Conservation (phyloP, 2,888 invertebrate genomes). For the Protonemura montana region DNA sequence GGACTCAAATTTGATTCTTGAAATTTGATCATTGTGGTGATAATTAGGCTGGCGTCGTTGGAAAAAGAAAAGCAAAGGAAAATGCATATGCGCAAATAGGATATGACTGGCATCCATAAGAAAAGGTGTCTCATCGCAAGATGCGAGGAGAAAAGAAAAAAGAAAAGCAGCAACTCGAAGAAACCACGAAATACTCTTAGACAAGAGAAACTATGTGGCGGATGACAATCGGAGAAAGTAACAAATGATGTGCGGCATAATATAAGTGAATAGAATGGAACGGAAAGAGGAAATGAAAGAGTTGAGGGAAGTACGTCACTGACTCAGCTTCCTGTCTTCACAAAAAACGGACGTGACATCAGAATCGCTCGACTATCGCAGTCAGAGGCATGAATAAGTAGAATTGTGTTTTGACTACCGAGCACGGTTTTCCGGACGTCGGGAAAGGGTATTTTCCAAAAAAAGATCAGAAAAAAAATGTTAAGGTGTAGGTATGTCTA, state of each 20-base stretch:
- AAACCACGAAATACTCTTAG: neutral
- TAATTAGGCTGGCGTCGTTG: neutral
- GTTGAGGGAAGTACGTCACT: constrained; percentile 44
- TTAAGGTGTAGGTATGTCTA: neutral
- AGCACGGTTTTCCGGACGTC: constrained; percentile 16
- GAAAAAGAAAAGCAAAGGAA: neutral
- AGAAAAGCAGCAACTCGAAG: neutral
- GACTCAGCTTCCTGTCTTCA: constrained; percentile 42
- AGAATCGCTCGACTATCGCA: constrained; percentile 18
- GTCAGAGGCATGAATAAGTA: constrained; percentile 28
- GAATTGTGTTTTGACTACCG: constrained; percentile 33
- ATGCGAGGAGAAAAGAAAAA: neutral
- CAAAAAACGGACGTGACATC: constrained; percentile 43
- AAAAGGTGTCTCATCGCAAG: neutral
- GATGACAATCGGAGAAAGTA: neutral
- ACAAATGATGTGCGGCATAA: constrained; percentile 34
- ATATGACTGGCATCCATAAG: neutral
- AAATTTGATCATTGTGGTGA: too few relatives aligned
- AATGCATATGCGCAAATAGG: neutral
- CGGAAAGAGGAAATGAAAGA: constrained; percentile 44
- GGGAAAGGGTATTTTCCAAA: neutral
- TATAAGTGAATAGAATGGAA: constrained; percentile 43
- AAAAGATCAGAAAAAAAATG: neutral
- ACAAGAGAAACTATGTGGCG: neutral
- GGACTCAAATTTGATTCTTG: too few relatives aligned